Evolutionary conservation across 2,797 vertebrate genomes (phyloP).

Genomic region (Sarcoramphus papa): DNA sequence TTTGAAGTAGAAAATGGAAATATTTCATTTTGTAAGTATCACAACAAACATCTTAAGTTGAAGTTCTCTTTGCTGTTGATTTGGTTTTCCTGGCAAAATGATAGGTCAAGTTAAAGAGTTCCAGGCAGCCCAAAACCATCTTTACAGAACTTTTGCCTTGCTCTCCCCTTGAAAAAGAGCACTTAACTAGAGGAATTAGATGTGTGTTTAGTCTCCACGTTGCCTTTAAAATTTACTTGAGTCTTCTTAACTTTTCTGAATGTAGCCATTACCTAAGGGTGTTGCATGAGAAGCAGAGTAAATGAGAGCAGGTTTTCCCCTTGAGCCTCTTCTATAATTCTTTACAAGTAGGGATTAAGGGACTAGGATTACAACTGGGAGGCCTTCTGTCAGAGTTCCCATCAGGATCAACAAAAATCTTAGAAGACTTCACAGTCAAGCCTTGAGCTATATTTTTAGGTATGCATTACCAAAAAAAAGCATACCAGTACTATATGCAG

Average conservation of each 20-base stretch:
- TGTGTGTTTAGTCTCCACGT: not conserved
- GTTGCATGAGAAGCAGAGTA: not conserved
- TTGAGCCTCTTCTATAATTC: not conserved
- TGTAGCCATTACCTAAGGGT: not conserved
- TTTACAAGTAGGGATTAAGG: not conserved
- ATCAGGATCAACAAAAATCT: not conserved
- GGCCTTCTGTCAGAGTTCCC: not conserved
- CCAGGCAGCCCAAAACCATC: not conserved
- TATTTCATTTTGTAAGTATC: not conserved
- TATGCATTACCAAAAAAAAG: not conserved
- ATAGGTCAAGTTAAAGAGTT: not conserved
- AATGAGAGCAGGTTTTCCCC: not conserved
- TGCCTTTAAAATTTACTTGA: not conserved
- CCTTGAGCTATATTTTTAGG: not conserved
- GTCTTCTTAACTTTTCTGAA: not conserved
- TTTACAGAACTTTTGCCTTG: not conserved
- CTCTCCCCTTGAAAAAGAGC: not conserved
- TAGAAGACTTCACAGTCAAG: not conserved
- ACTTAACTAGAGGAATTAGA: not conserved
- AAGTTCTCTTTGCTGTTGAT: not conserved
- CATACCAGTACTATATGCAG: not conserved
- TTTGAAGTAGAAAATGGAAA: not conserved
- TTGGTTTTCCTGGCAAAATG: not conserved
- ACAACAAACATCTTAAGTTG: not conserved
- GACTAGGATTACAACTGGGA: not conserved